A percentile compares a stretch with the other conserved stretches of the same genome.
Conservation (phyloP, 2,888 invertebrate species). For the Malachius bipustulatus region DNA sequence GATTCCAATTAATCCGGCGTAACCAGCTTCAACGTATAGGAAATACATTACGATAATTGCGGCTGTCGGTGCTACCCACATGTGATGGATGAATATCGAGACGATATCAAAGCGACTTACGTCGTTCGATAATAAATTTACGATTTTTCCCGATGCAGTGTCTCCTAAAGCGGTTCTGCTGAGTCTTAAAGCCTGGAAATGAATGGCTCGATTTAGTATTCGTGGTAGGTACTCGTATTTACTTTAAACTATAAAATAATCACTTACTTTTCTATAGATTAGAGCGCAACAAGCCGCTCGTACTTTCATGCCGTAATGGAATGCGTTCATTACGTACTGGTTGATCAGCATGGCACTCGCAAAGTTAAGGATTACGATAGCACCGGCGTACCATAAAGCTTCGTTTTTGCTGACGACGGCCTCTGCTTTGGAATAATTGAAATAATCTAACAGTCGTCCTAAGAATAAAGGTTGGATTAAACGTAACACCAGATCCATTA, state of each 20-base stretch:
- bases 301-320: conserved; percentile 64
- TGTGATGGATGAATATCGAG: conserved; percentile 70
- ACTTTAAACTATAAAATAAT: conserved; percentile 18
- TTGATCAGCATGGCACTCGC: conserved; percentile 47
- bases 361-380: conserved; percentile 42
- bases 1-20: conserved; percentile 66
- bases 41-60: conserved; percentile 62
- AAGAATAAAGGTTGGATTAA: conserved; percentile 55
- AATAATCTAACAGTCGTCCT: conserved; percentile 53
- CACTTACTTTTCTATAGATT: conserved; percentile 65
- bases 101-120: conserved; percentile 84
- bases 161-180: conserved; percentile 57
- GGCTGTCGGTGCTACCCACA: conserved; percentile 72
- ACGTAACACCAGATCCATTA: conserved; percentile 46
- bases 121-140: conserved; percentile 89
- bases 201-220: not conserved
- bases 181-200: conserved; percentile 51
- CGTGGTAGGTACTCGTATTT: too few species aligned
- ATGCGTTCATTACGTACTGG: conserved; percentile 50
- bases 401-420: too few species aligned
- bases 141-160: conserved; percentile 79
- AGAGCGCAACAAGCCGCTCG: conserved; percentile 68
- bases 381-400: conserved; percentile 47
- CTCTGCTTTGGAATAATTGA: conserved; percentile 44
- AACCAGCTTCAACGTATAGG: conserved; percentile 62